Evolutionary conservation across 2,113 vertebrate species (phyloP).

Genomic region (Tauraco erythrolophus): DNA sequence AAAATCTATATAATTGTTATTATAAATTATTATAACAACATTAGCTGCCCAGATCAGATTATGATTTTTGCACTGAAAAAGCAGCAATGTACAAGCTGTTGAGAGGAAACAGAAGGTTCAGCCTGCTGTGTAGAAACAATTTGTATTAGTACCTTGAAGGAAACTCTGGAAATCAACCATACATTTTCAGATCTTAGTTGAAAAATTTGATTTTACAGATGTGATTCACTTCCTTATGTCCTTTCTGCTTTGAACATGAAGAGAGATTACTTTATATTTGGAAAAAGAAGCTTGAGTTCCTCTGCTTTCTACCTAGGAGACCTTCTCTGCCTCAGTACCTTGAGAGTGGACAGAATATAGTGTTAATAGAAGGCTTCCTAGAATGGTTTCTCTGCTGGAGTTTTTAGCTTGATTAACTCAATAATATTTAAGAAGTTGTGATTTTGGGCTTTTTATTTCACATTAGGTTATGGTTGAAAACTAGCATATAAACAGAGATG

Average conservation of each 20-base stretch:
- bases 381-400: not conserved
- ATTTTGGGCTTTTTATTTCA: not conserved
- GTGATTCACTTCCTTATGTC: not conserved
- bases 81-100: not conserved
- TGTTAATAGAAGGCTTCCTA: not conserved
- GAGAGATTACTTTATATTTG: not conserved
- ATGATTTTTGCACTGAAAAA: not conserved
- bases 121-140: not conserved
- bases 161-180: not conserved
- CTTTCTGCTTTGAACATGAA: not conserved
- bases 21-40: not conserved
- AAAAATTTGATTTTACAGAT: slow-evolving; percentile 11
- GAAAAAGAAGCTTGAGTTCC: not conserved
- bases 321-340: not conserved
- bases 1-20: not conserved
- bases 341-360: not conserved
- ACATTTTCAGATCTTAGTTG: not conserved
- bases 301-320: not conserved
- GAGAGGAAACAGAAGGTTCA: not conserved
- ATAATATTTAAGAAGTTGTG: not conserved
- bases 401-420: not conserved
- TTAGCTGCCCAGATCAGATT: not conserved
- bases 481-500: not conserved
- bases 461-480: not conserved
- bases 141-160: not conserved